Conservation (phyloP, 2,797 vertebrate species). For the Epinephelus awoara region DNA sequence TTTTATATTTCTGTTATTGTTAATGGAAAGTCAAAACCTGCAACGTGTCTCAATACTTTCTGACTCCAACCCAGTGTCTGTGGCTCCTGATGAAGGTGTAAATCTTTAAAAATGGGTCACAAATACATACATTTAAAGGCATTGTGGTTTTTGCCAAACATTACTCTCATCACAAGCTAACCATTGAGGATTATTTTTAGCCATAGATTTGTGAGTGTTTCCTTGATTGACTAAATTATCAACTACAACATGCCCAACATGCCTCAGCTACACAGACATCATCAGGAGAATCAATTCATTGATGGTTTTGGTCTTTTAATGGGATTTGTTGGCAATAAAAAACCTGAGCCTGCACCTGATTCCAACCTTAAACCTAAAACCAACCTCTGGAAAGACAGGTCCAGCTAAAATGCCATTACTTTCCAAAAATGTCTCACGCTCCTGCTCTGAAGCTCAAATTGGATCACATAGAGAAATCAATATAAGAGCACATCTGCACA, state of each 20-base stretch:
- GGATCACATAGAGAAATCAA: neutral
- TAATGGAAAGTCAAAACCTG: neutral
- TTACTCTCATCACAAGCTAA: neutral
- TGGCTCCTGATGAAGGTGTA: neutral
- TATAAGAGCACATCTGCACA: neutral
- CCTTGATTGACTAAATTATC: neutral
- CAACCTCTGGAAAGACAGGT: neutral
- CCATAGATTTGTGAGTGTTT: neutral
- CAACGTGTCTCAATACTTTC: neutral
- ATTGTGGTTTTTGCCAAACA: neutral
- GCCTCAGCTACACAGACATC: neutral
- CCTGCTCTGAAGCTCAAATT: too few relatives aligned
- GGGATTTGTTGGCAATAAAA: neutral
- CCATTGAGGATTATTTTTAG: neutral
- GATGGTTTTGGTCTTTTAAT: neutral
- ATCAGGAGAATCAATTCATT: neutral
- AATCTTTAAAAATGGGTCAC: neutral
- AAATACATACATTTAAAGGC: neutral
- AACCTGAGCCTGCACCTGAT: neutral
- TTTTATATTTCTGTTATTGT: neutral
- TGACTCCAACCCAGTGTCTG: neutral
- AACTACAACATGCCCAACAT: neutral
- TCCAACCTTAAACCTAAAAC: neutral
- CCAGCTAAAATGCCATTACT: neutral
- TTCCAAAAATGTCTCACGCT: neutral